Conservation (phyloP, 2,888 invertebrate species). For the Volucella inflata region DNA sequence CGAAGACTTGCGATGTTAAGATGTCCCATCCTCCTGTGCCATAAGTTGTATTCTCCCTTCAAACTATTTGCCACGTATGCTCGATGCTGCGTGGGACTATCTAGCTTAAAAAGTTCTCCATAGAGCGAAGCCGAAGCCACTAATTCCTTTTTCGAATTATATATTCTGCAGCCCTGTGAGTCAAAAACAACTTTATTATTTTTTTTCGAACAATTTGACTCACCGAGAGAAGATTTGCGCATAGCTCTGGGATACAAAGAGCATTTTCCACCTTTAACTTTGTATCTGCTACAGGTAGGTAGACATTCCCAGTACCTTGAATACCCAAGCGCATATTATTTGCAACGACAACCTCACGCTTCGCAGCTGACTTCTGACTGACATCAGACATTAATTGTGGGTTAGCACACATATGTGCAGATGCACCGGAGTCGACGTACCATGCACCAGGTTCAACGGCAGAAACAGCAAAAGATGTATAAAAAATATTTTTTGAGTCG, state of each 20-base stretch:
- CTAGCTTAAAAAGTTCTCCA: not conserved
- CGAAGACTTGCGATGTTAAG: not conserved
- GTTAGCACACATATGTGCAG: constrained; percentile 29
- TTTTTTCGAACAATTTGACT: constrained; percentile 7
- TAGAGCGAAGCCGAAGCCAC: not conserved
- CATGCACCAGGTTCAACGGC: no score
- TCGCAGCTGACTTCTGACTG: no score
- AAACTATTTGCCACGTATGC: no score
- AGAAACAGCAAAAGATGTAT: no score
- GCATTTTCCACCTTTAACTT: constrained; percentile 3
- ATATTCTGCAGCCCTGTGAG: not conserved
- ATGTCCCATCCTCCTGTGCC: constrained; percentile 24
- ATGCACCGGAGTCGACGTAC: constrained; percentile 49
- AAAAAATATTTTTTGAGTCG: no score
- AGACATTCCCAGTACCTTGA: constrained; percentile 5
- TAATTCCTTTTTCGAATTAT: no score
- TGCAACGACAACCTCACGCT: constrained; percentile 1
- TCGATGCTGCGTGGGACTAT: not conserved
- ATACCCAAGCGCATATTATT: constrained; percentile 17
- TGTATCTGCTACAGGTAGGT: not conserved
- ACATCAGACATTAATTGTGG: not conserved
- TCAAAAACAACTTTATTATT: constrained; percentile 20
- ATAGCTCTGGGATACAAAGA: not conserved
- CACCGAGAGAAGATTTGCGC: constrained; percentile 13
- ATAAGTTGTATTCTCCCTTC: not conserved